Conservation (phyloP, 2,888 invertebrate genomes). For the Scaptomyza polygonia region DNA sequence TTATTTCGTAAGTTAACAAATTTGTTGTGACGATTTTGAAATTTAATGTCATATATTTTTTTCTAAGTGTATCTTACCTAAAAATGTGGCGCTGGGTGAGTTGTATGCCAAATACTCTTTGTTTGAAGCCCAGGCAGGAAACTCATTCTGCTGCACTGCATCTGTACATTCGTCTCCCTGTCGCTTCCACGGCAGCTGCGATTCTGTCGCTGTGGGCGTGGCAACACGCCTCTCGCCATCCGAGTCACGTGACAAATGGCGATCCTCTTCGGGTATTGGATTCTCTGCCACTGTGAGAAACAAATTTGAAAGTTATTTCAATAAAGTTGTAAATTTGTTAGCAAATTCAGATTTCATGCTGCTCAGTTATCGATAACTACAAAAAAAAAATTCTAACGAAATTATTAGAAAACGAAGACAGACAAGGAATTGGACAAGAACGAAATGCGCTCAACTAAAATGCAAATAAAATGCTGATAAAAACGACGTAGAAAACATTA, state of each 20-base stretch:
- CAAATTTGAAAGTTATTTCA: slow-evolving; percentile 4
- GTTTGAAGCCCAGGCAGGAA: slow-evolving; percentile 97
- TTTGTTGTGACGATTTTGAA: too few relatives aligned
- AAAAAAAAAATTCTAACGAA: slow-evolving; percentile 24
- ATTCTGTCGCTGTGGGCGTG: slow-evolving; percentile 95
- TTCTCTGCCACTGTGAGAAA: slow-evolving; percentile 80
- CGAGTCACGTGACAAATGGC: slow-evolving; percentile 81
- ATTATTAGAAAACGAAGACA: slow-evolving; percentile 7
- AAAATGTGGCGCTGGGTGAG: slow-evolving; percentile 95
- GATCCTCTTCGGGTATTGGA: slow-evolving; percentile 83
- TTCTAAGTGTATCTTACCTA: slow-evolving; percentile 87
- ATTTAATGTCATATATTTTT: background rate
- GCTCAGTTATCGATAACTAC: slow-evolving; percentile 36
- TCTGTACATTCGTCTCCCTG: slow-evolving; percentile 89
- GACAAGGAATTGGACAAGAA: slow-evolving; percentile 38
- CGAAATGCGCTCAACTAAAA: slow-evolving; percentile 55
- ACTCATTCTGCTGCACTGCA: slow-evolving; percentile 92
- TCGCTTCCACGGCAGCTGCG: slow-evolving; percentile 96
- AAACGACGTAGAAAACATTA: slow-evolving; percentile 12
- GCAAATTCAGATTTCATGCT: slow-evolving; percentile 30
- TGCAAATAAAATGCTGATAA: slow-evolving; percentile 18
- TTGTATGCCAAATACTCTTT: slow-evolving; percentile 96
- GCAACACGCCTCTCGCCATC: slow-evolving; percentile 90
- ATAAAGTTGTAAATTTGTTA: background rate
- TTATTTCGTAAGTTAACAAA: too few relatives aligned